A percentile compares a stretch with the other conserved stretches of the same genome.
Evolutionary conservation across 2,888 invertebrate species (phyloP).

Genomic region (Girardia tigrina): DNA sequence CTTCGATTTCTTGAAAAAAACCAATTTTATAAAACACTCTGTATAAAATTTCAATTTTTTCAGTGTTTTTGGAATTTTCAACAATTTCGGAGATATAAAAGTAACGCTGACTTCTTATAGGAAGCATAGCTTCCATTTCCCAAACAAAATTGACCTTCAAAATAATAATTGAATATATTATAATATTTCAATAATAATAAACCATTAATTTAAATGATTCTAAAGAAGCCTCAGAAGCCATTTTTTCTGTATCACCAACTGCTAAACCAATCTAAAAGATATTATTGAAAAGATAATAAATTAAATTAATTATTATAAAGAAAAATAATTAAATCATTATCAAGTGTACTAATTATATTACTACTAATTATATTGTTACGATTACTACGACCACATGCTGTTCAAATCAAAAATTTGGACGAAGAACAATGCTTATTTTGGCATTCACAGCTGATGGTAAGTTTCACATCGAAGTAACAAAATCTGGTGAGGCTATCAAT

Average conservation of each 20-base stretch:
- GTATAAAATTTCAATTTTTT: neutral
- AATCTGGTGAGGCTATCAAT: too few species aligned
- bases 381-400: too few species aligned
- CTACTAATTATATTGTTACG: too few species aligned
- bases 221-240: neutral
- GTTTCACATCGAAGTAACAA: too few species aligned
- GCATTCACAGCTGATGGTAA: too few species aligned
- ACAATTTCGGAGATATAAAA: neutral
- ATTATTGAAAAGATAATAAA: neutral
- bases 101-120: neutral
- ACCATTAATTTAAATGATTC: neutral
- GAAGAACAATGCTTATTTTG: too few species aligned
- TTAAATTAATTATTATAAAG: neutral
- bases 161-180: neutral
- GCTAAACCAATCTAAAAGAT: conserved; percentile 10
- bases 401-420: too few species aligned
- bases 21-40: neutral
- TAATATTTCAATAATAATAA: too few species aligned
- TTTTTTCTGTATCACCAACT: neutral
- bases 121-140: neutral
- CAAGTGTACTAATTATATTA: too few species aligned
- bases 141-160: neutral
- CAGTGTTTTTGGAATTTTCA: neutral
- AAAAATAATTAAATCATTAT: neutral
- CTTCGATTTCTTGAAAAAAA: too few species aligned